A percentile compares a stretch with the other conserved stretches of the same genome.
Evolutionary conservation across 2,113 vertebrate genomes (phyloP).

Genomic region (Felis catus): F.catus_Fca126_mat1.0 CM031428.1:41221501-41222000

Average conservation of each 20-base stretch:
- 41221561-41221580: background rate
- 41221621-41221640: background rate
- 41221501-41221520: background rate
- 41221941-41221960: background rate
- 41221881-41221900: background rate
- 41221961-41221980: background rate
- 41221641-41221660: background rate
- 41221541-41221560: background rate
- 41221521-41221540: background rate
- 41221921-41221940: background rate
- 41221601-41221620: background rate
- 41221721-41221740: background rate
- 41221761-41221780: background rate
- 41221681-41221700: background rate
- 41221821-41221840: background rate
- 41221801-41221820: background rate
- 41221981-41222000: background rate
- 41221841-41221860: background rate
- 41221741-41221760: background rate
- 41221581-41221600: background rate
- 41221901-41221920: background rate
- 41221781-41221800: background rate
- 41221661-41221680: background rate
- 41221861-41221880: background rate
- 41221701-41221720: background rate